phyloP scores from a whole-genome alignment of 2,797 vertebrate species.

The Tamandua tetradactyla region DNA sequence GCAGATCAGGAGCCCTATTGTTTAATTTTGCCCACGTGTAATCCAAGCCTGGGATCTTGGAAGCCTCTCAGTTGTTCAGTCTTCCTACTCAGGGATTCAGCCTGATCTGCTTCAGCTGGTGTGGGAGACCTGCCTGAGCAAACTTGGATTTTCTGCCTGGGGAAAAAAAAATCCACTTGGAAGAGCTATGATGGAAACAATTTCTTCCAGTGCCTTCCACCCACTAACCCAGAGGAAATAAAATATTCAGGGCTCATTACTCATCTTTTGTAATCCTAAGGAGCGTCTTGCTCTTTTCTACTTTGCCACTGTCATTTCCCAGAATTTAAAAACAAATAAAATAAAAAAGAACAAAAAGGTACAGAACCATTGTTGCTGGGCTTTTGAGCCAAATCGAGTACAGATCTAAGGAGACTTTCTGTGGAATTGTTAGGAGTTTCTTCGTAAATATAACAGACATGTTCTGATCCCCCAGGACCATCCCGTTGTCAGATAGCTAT shows the following conservation, averaged over 20 bases:
- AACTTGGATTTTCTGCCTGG: conserved; percentile 15
- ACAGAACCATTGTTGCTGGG: conserved; percentile 22
- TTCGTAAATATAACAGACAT: neutral
- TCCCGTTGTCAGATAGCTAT: neutral
- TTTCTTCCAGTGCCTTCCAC: neutral
- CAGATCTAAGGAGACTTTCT: conserved; percentile 42
- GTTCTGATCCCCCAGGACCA: neutral
- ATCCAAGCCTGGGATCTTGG: conserved; percentile 7
- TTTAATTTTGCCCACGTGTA: conserved; percentile 59
- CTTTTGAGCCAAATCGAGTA: conserved; percentile 32
- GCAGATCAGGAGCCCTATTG: conserved; percentile 43
- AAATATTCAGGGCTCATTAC: conserved; percentile 46
- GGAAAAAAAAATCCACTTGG: neutral
- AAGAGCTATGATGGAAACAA: conserved; percentile 31
- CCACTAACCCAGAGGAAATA: conserved; percentile 45
- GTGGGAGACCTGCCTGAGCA: conserved; percentile 35
- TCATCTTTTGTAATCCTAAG: conserved; percentile 58
- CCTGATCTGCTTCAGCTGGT: conserved; percentile 60
- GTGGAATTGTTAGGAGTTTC: neutral
- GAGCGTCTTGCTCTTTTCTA: conserved; percentile 21
- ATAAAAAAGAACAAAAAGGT: neutral
- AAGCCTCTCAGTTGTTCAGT: conserved; percentile 32
- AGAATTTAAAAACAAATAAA: neutral
- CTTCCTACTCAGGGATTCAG: conserved; percentile 33
- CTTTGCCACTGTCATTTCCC: conserved; percentile 47